Evolutionary conservation across 2,113 vertebrate genomes (phyloP), one percentile per base, ranked within the genome.

Genomic region (Gymnobelideus leadbeateri): DNA sequence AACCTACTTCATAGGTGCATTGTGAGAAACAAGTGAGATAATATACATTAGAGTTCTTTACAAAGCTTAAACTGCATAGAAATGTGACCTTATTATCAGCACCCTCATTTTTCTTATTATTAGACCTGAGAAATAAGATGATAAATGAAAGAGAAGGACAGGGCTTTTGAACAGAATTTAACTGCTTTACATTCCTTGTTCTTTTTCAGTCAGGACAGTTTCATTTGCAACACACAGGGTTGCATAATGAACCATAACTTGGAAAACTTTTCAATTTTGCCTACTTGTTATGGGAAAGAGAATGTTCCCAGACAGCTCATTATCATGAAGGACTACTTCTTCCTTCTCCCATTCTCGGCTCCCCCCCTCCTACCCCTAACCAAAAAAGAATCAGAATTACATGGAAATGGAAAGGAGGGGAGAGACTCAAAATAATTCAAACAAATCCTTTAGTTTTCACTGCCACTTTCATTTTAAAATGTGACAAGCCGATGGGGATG

Each of bases 151-250:
- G 16, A 43, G n/a, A 84, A 84, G 6, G 16, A 77, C 19, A 37
- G 61, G 14, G 7, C 31, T 43, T 84, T 84, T n/a, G 43, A 84
- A 84, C 19, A 84, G n/a, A 84, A 84, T n/a, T 43, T 23, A 43
- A 84, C 19, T 43, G 46, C 50, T 52, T 91, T 89, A 19, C 92
- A 91, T 24, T 94, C 51, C 1, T 95, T 96, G 97, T 43, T 77
- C 0, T 31, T 93, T 93, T 96, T 93, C 91, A 92, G 51, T 91
- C 96, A 98, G 43, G 95, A 96, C 23, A 61, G 12, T 84, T 95
- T 93, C 91, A 92, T 57, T 1, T 55, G n/a, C 68, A 68, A 92
- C 47, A 52, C 96, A 95, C 94, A 93, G 51, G 94, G 92, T 8
- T 95, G 37, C 50, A 94, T 0, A 90, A n/a, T 3, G 84, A 11